A percentile compares a stretch with the other conserved stretches of the same genome.
phyloP scores from a whole-genome alignment of 2,797 vertebrate species.

The Esox lucius region DNA sequence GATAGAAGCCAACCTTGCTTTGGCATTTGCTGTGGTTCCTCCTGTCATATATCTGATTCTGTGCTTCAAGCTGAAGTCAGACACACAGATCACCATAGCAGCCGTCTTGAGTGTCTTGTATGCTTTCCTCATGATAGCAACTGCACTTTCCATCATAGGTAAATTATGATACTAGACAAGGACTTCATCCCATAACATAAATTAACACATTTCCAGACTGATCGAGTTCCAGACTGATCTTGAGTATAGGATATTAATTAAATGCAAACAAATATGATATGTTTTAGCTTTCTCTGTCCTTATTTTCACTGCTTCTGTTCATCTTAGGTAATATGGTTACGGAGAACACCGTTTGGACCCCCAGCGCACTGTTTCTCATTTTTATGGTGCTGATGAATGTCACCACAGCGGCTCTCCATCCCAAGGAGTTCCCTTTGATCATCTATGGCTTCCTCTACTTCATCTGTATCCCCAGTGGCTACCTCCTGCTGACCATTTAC shows the following conservation, averaged over 20 bases:
- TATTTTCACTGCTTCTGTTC: neutral
- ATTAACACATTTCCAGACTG: too few species aligned
- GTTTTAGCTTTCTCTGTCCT: neutral
- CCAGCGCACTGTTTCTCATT: slow-evolving; percentile 65
- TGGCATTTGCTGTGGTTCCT: slow-evolving; percentile 59
- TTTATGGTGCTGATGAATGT: slow-evolving; percentile 48
- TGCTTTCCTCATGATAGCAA: slow-evolving; percentile 68
- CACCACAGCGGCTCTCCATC: slow-evolving; percentile 62
- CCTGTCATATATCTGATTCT: slow-evolving; percentile 61
- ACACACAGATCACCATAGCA: slow-evolving; percentile 69
- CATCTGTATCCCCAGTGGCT: slow-evolving; percentile 64
- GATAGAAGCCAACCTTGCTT: neutral
- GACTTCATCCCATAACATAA: slow-evolving; percentile 7
- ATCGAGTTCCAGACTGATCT: too few species aligned
- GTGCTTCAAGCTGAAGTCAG: slow-evolving; percentile 69
- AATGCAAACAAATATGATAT: too few species aligned
- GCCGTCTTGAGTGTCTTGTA: slow-evolving; percentile 67
- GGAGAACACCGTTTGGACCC: slow-evolving; percentile 39
- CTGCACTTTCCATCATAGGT: slow-evolving; percentile 65
- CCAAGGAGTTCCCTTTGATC: slow-evolving; percentile 61
- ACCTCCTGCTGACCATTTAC: slow-evolving; percentile 67
- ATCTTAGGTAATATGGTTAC: too few species aligned
- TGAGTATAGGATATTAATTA: neutral
- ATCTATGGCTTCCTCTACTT: slow-evolving; percentile 63
- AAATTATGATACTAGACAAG: too few species aligned